Evolutionary conservation across 2,113 vertebrate species (phyloP), one percentile per base, ranked within the genome.

Genomic region (Brachyistius frenatus): DNA sequence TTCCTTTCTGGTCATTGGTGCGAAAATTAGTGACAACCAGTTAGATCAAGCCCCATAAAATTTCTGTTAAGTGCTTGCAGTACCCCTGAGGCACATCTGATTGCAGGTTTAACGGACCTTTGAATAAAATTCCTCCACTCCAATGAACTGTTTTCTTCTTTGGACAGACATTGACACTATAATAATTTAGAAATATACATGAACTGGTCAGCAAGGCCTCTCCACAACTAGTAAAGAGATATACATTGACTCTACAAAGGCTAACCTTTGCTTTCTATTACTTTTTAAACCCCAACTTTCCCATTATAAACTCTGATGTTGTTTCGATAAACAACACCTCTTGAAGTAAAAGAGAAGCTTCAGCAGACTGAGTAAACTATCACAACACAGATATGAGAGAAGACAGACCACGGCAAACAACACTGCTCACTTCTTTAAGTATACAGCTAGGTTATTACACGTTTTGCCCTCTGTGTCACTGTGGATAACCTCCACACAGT

Each of bases 31-130:
- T 60, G 53, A 30, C 13, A 60, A 35, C 32, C 63, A 74, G n/a
- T 32, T 49, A 67, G 41, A 76, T 44, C 56, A 71, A 52, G 39
- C 77, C 61, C 57, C 80, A 61, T 71, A 74, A 33, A 78, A 68
- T 53, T 23, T 61, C 5, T 72, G 16, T 64, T 63, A 82, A 65
- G 71, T 64, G 54, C 72, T 65, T 73, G 60, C 44, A 50, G 15
- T 47, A 36, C 49, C 33, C 61, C 35, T 33, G 63, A 78, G 70
- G 53, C 35, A 72, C 6, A 37, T 67, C 33, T 78, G 61, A 80
- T 65, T 74, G 23, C 54, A 80, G 67, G 23, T 76, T 70, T 58
- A 62, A 70, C 37, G 64, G 62, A 70, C 54, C 52, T 47, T 62
- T 63, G 46, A 63, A 50, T 55, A 60, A 39, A 85, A 55, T 52